A percentile compares a stretch with the other conserved stretches of the same genome.
Evolutionary conservation across 1,140 invertebrate genomes (phyloP).

Genomic region (Caligus rogercresseyi): DNA sequence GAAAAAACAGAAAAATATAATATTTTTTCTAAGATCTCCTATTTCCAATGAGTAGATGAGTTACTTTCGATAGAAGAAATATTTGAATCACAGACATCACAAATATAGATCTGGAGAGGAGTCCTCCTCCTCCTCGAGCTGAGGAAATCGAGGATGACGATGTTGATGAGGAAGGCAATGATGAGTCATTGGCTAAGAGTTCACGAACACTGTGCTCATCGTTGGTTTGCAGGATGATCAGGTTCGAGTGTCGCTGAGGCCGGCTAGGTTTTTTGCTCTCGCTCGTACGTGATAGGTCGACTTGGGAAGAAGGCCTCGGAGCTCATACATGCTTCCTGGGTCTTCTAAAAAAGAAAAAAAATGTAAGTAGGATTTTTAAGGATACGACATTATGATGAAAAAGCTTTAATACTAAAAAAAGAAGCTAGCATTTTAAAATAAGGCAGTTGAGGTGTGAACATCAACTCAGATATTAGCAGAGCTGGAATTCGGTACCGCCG

Average conservation of each 20-base stretch:
- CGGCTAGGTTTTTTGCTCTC: constrained; percentile 6
- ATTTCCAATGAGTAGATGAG: too few species aligned
- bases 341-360: background rate
- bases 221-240: constrained; percentile 15
- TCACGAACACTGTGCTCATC: constrained; percentile 5
- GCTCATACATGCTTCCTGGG: background rate
- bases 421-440: too few species aligned
- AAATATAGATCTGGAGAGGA: too few species aligned
- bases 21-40: too few species aligned
- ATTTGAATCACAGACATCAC: background rate
- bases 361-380: too few species aligned
- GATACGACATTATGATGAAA: too few species aligned
- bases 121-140: too few species aligned
- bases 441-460: too few species aligned
- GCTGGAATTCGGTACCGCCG: too few species aligned
- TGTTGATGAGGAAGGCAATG: background rate
- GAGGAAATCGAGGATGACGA: background rate
- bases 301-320: background rate
- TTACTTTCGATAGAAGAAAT: background rate
- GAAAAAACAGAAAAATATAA: too few species aligned
- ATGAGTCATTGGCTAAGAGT: constrained; percentile 2
- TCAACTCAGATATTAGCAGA: too few species aligned
- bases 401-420: too few species aligned
- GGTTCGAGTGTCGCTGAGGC: constrained; percentile 15
- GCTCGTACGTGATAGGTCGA: constrained; percentile 9